Conservation (phyloP, 1,140 invertebrate species). For the Epicauta chinensis region DNA sequence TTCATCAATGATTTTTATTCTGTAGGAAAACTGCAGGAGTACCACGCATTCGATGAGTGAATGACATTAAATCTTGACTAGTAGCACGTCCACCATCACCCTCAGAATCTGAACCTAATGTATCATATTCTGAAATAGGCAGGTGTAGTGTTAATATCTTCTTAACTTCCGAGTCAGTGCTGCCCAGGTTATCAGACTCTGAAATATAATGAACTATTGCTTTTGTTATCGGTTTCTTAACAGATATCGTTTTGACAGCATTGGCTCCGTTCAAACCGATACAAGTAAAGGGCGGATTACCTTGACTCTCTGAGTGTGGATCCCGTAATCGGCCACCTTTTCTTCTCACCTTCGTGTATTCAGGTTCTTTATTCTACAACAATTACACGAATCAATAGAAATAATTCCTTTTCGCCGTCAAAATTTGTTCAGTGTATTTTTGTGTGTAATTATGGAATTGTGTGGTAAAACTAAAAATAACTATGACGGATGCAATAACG, state of each 20-base stretch:
- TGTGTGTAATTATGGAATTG: too few relatives aligned
- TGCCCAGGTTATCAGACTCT: conserved; percentile 81
- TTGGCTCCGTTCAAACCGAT: conserved; percentile 27
- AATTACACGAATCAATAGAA: conserved; percentile 14
- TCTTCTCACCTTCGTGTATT: conserved; percentile 74
- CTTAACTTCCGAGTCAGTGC: conserved; percentile 80
- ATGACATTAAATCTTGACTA: conserved; percentile 52
- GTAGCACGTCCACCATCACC: conserved; percentile 50
- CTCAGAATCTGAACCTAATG: conserved; percentile 67
- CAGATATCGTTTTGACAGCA: conserved; percentile 25
- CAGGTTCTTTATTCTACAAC: conserved; percentile 65
- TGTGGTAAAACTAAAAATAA: too few relatives aligned
- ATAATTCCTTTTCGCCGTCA: not conserved
- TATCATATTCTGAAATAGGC: conserved; percentile 82
- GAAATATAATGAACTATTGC: conserved; percentile 45
- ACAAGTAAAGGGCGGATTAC: conserved; percentile 46
- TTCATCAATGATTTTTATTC: not conserved
- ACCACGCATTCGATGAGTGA: conserved; percentile 53
- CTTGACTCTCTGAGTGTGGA: conserved; percentile 74
- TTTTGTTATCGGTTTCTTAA: not conserved
- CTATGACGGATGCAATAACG: not conserved
- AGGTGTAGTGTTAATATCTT: conserved; percentile 82
- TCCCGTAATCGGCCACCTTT: conserved; percentile 67
- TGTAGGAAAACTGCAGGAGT: not conserved
- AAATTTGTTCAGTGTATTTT: too few relatives aligned